These are phyloP conservation scores for Mythimna pallens DNA, from an alignment of 2,888 invertebrate genomes.

Conservation along the genomic window DNA sequence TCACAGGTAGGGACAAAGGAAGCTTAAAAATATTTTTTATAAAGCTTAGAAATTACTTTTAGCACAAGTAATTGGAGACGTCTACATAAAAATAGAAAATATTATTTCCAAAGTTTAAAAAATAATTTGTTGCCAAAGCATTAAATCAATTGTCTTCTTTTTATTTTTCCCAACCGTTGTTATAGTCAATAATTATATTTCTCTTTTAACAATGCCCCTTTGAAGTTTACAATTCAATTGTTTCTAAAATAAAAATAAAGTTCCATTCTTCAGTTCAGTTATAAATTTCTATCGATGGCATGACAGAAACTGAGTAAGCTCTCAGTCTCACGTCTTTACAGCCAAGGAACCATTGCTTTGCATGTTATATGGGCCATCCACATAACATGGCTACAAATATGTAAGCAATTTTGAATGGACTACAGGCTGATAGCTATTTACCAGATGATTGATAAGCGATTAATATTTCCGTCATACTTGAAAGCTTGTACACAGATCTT, in stretches of 20 bases:
- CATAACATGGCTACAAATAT: slow-evolving; percentile 16
- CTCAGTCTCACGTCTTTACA: slow-evolving; percentile 5
- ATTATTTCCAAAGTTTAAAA: not conserved
- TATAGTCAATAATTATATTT: slow-evolving; percentile 6
- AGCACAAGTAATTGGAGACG: too few relatives aligned
- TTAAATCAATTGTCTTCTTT: not conserved
- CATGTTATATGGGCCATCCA: too few relatives aligned
- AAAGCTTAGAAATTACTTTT: too few relatives aligned
- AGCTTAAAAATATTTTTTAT: too few relatives aligned
- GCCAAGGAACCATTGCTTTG: slow-evolving; percentile 6
- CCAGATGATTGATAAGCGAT: slow-evolving; percentile 36
- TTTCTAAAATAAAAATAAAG: not conserved
- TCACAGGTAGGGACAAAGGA: too few relatives aligned
- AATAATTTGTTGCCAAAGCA: not conserved
- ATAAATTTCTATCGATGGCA: not conserved
- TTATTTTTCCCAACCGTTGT: not conserved
- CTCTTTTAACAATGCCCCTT: slow-evolving; percentile 4
- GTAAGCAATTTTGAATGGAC: slow-evolving; percentile 4
- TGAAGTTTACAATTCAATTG: slow-evolving; percentile 27
- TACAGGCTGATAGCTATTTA: slow-evolving; percentile 15
- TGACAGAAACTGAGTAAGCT: not conserved
- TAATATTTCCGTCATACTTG: slow-evolving; percentile 18
- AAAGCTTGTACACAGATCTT: not conserved
- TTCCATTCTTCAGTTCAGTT: not conserved
- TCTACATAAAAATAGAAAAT: too few relatives aligned